phyloP scores from a whole-genome alignment of 1,140 invertebrate species.

The Calephelis nemesis region DNA sequence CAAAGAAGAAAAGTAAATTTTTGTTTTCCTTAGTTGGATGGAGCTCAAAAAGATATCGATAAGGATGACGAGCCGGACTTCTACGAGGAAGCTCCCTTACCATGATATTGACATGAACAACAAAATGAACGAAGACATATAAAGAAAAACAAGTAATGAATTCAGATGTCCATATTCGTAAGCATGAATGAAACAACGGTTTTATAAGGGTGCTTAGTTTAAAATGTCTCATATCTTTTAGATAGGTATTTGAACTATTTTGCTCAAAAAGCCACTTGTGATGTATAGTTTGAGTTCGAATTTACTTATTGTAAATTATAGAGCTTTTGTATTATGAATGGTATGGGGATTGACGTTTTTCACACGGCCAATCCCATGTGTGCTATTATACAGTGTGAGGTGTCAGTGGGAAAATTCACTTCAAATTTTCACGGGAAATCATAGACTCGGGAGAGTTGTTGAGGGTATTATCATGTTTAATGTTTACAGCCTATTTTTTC shows the following conservation, averaged over 20 bases:
- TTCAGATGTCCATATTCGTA: neutral
- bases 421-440: no score
- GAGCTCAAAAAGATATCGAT: conserved; percentile 87
- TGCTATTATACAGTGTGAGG: neutral
- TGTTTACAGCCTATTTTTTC: no score
- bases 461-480: no score
- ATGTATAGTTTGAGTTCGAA: conserved; percentile 3
- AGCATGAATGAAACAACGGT: neutral
- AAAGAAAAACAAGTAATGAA: neutral
- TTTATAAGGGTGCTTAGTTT: conserved; percentile 2
- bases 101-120: conserved; percentile 60
- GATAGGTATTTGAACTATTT: neutral
- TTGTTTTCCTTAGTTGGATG: conserved; percentile 83
- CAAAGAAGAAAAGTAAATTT: conserved; percentile 18
- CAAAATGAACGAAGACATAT: neutral
- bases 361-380: neutral
- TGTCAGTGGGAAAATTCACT: no score
- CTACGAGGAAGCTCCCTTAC: conserved; percentile 91
- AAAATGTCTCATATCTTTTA: neutral
- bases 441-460: no score
- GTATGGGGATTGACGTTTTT: neutral
- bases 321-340: neutral
- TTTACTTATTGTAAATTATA: neutral
- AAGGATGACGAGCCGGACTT: conserved; percentile 95
- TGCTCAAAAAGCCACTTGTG: conserved; percentile 6